A percentile compares a stretch with the other conserved stretches of the same genome.
Evolutionary conservation across 2,888 invertebrate genomes (phyloP).

Genomic region (Sipha maydis): DNA sequence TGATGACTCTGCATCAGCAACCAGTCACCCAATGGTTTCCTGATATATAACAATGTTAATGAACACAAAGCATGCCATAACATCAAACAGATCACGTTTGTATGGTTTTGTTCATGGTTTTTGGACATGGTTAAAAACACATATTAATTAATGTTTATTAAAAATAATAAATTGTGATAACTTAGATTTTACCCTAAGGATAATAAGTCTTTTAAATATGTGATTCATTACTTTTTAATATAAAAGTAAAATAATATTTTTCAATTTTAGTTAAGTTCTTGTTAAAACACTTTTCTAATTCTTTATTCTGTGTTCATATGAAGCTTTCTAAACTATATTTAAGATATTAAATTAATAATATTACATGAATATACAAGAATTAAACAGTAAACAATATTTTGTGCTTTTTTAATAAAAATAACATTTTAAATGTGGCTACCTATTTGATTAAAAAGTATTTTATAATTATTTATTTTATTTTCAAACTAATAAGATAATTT

Average conservation of each 20-base stretch:
- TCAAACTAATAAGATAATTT: too few species aligned
- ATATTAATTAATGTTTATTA: slow-evolving; percentile 48
- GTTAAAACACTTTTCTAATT: neutral
- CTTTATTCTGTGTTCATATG: slow-evolving; percentile 34
- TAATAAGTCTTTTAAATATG: neutral
- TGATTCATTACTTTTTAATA: neutral
- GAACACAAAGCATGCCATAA: slow-evolving; percentile 56
- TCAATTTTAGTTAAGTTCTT: neutral
- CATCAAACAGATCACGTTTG: slow-evolving; percentile 54
- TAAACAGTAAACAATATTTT: neutral
- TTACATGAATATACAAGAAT: neutral
- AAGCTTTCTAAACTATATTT: neutral
- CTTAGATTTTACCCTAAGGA: neutral
- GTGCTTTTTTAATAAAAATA: neutral
- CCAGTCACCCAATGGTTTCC: slow-evolving; percentile 57
- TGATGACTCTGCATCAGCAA: slow-evolving; percentile 57
- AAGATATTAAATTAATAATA: neutral
- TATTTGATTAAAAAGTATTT: neutral
- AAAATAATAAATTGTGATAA: slow-evolving; percentile 40
- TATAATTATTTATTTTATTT: neutral
- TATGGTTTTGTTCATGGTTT: slow-evolving; percentile 60
- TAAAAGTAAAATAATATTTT: slow-evolving; percentile 5
- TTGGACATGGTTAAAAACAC: slow-evolving; percentile 60
- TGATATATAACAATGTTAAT: slow-evolving; percentile 60
- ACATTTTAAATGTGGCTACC: neutral